Evolutionary conservation across 2,888 invertebrate species (phyloP).

Genomic region (Pristionchus japonicus): DNA sequence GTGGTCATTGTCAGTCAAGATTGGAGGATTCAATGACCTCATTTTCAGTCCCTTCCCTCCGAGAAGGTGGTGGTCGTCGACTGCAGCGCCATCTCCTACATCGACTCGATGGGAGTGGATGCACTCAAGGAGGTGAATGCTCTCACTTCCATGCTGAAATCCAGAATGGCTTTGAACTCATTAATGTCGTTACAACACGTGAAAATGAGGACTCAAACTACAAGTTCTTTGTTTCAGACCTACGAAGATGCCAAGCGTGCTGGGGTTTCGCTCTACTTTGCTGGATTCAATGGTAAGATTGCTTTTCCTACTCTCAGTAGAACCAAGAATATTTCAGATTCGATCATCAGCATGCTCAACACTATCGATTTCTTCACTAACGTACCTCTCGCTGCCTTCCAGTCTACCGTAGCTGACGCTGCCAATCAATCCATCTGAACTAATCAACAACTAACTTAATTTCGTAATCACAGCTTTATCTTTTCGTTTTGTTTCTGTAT

Average conservation of each 20-base stretch:
- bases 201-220: neutral
- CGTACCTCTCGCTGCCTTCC: slow-evolving; percentile 38
- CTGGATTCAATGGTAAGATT: slow-evolving; percentile 40
- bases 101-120: slow-evolving; percentile 69
- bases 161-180: neutral
- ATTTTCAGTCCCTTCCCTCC: slow-evolving; percentile 48
- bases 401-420: slow-evolving; percentile 31
- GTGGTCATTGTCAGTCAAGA: too few relatives aligned
- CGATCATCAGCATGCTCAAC: slow-evolving; percentile 38
- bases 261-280: neutral
- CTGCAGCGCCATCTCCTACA: slow-evolving; percentile 62
- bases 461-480: neutral
- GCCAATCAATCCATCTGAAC: slow-evolving; percentile 24
- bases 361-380: slow-evolving; percentile 44
- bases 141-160: neutral
- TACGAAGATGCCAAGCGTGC: slow-evolving; percentile 23
- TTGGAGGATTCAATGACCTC: too few relatives aligned
- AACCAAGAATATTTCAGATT: slow-evolving; percentile 4
- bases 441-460: neutral
- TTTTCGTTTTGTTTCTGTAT: neutral
- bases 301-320: neutral
- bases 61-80: slow-evolving; percentile 59
- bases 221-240: neutral
- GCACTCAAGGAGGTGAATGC: slow-evolving; percentile 53
- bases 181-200: neutral